Percentiles rank a stretch among this genome's conserved stretches.
phyloP scores from a whole-genome alignment of 2,888 invertebrate species.

The Synanthedon tipuliformis region DNA sequence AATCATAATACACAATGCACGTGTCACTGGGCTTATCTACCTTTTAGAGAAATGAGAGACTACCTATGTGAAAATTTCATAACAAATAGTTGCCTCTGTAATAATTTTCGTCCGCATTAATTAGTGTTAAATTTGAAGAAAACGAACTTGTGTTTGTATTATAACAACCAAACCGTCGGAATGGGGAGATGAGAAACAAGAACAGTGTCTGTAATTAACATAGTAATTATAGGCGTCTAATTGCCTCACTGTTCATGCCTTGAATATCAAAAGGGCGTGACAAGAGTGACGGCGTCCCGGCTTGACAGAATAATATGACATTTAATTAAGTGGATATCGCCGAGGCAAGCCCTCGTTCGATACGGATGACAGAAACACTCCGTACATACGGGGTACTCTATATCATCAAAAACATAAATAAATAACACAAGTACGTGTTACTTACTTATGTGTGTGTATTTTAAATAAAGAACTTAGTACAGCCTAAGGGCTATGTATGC shows the following conservation, averaged over 20 bases:
- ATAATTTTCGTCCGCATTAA: constrained; percentile 35
- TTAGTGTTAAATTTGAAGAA: constrained; percentile 37
- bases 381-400: neutral
- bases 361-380: neutral
- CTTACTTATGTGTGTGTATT: no score
- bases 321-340: constrained; percentile 46
- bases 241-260: constrained; percentile 60
- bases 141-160: constrained; percentile 49
- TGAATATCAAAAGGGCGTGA: constrained; percentile 57
- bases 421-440: no score
- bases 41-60: neutral
- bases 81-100: constrained; percentile 29
- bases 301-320: constrained; percentile 41
- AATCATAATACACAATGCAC: constrained; percentile 21
- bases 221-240: constrained; percentile 66
- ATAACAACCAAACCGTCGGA: constrained; percentile 49
- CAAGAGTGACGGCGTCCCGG: constrained; percentile 26
- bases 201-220: constrained; percentile 62
- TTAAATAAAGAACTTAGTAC: no score
- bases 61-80: constrained; percentile 3
- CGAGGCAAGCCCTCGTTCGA: constrained; percentile 1
- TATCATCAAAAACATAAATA: neutral
- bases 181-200: constrained; percentile 56
- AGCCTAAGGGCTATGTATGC: no score
- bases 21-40: constrained; percentile 13